phyloP scores from a whole-genome alignment of 1,140 invertebrate species.

The Scaptomyza graminum region DNA sequence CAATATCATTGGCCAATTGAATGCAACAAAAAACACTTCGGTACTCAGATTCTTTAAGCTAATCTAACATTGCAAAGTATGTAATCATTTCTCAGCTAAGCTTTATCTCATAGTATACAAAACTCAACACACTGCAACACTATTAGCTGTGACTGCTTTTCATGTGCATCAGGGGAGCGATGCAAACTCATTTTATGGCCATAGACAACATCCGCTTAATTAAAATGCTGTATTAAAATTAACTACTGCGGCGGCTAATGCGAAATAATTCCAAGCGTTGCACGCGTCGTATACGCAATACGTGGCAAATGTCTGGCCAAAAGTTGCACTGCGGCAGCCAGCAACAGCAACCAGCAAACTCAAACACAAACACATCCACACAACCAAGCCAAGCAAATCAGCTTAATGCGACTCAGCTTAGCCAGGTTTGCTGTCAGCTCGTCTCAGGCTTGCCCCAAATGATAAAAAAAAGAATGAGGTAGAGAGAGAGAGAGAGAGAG shows the following conservation, averaged over 20 bases:
- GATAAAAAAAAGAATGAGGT: not conserved
- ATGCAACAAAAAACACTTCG: not conserved
- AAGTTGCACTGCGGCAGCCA: slow-evolving; percentile 36
- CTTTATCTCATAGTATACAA: not conserved
- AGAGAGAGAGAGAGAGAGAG: not conserved
- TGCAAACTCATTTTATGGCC: not conserved
- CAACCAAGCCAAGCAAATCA: slow-evolving; percentile 51
- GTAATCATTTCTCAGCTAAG: not conserved
- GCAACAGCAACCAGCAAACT: not conserved
- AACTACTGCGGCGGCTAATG: slow-evolving; percentile 59
- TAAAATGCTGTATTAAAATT: slow-evolving; percentile 68
- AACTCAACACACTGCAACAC: not conserved
- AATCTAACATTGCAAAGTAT: too few species aligned
- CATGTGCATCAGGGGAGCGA: not conserved
- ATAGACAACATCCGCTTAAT: slow-evolving; percentile 50
- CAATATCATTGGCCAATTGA: not conserved
- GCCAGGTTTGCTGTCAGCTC: slow-evolving; percentile 17
- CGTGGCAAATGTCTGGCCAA: slow-evolving; percentile 33
- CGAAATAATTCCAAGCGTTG: slow-evolving; percentile 38
- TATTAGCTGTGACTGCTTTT: not conserved
- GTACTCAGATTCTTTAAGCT: too few species aligned
- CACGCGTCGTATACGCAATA: slow-evolving; percentile 57
- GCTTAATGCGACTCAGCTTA: slow-evolving; percentile 69
- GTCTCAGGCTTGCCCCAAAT: slow-evolving; percentile 20
- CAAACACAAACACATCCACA: not conserved